These are phyloP conservation scores for Trachelus troglodyta DNA, from an alignment of 2,888 invertebrate genomes.

Conservation along the genomic window DNA sequence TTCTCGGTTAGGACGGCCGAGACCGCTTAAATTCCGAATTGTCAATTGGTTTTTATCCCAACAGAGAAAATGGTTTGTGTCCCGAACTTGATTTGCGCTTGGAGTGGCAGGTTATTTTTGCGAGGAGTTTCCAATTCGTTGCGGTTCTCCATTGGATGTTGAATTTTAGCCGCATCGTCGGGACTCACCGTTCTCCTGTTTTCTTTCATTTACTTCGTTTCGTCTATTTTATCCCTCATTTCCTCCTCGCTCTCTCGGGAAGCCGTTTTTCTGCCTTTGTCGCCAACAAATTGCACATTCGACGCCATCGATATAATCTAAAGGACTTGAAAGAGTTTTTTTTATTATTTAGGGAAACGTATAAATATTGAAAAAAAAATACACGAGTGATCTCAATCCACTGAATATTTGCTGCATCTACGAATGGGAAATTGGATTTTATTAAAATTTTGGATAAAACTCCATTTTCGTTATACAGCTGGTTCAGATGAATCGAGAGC, in stretches of 20 bases:
- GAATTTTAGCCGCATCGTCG: neutral
- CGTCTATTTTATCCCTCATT: neutral
- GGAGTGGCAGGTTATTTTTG: slow-evolving; percentile 44
- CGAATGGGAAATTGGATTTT: slow-evolving; percentile 23
- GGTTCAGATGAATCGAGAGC: slow-evolving; percentile 20
- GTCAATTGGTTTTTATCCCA: slow-evolving; percentile 35
- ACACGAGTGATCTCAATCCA: too few species aligned
- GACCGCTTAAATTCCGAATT: slow-evolving; percentile 35
- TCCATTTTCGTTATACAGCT: slow-evolving; percentile 3
- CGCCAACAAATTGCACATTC: neutral
- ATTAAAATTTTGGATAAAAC: slow-evolving; percentile 39
- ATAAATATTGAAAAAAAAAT: too few species aligned
- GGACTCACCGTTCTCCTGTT: neutral
- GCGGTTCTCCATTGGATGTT: neutral
- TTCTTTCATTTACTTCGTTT: neutral
- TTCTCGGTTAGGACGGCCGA: slow-evolving; percentile 17
- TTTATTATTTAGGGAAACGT: too few species aligned
- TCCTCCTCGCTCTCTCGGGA: slow-evolving; percentile 8
- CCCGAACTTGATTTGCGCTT: slow-evolving; percentile 39
- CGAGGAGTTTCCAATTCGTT: slow-evolving; percentile 6
- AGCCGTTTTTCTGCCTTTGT: slow-evolving; percentile 12
- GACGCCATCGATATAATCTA: neutral
- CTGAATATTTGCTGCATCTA: neutral
- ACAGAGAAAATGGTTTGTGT: slow-evolving; percentile 35
- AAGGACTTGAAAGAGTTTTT: too few species aligned